Base-by-base conservation (phyloP, 2,888 invertebrate genomes). In the Diachrysia chrysitis region DNA sequence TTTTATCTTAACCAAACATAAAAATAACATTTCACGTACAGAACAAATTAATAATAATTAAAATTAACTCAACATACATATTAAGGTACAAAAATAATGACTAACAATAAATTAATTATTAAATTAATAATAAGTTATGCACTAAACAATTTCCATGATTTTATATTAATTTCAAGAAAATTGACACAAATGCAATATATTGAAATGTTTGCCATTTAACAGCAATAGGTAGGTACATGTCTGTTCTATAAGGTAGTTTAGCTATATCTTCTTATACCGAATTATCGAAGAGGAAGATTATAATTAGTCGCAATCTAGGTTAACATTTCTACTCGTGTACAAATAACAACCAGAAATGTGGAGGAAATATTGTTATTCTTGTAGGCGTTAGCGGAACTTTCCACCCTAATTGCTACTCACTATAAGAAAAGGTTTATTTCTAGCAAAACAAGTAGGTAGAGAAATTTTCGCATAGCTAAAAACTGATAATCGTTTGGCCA, bases 31-130 rank as follows among this genome's bases (percentile, higher is more conserved):
- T 63, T 25, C 46, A 9, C 53, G 35, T 58, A 55, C 16, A 61
- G 25, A 60, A 69, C 23, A 37, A 53, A 61, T 9, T 61, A 69
- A 69, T 63, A 25, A 58, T 58, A 58, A 58, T 58, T 48, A 58
- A 46, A 46, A 46, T 25, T 58, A 71, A 66, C 32, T 37, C 46
- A 23, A 66, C 35, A 63, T 53, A 69, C 57, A 53, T 42, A 58
- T 57, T 61, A 63, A 74, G 51, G 54, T 53, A 16, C 32, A 56
- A 35, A 32, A 56, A 35, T 56, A 35, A 56, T 56, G n/a, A 19
- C 35, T 56, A 56, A 56, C 29, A 35, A 56, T 55, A 54, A 25
- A 54, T 56, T 56, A 25, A 54, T 56, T 56, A 56, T 17, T 17
- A 56, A 56, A 32, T 55, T 32, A 10, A 17, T 16, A 16, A 29